Percentiles rank a stretch among this genome's conserved stretches.
Evolutionary conservation across 2,113 vertebrate species (phyloP).

Genomic region (Lepidothrix coronata): DNA sequence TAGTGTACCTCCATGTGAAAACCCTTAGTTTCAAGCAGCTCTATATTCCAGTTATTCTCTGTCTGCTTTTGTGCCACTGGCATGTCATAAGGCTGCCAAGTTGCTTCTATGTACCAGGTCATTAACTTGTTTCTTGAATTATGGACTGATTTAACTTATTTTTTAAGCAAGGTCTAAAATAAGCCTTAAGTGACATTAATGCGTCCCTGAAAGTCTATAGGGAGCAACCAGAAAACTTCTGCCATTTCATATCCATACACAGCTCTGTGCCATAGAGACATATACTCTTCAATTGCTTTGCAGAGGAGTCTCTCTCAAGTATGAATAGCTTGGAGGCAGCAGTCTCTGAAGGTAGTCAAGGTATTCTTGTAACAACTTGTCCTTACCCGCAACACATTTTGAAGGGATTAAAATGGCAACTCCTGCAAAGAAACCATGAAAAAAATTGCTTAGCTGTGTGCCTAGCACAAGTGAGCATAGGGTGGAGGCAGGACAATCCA

Average conservation of each 20-base stretch:
- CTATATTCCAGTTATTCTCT: neutral
- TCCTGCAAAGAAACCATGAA: neutral
- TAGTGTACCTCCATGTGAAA: neutral
- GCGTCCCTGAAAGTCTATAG: neutral
- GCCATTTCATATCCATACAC: neutral
- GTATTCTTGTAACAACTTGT: neutral
- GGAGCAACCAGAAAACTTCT: neutral
- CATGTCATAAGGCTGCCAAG: neutral
- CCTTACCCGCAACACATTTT: neutral
- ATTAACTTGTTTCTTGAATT: neutral
- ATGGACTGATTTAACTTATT: neutral
- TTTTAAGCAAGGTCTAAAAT: neutral
- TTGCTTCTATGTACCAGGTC: neutral
- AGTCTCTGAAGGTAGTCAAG: neutral
- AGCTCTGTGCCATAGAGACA: neutral
- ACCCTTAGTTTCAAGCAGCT: neutral
- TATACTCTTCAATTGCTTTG: neutral
- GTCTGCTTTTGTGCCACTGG: neutral
- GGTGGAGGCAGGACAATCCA: neutral
- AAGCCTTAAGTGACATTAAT: neutral
- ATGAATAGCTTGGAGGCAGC: neutral
- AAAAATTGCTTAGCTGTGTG: neutral
- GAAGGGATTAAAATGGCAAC: neutral
- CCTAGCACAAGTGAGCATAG: neutral
- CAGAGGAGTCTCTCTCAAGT: neutral